Evolutionary conservation across 2,113 vertebrate species (phyloP).

Genomic region (Channa argus): DNA sequence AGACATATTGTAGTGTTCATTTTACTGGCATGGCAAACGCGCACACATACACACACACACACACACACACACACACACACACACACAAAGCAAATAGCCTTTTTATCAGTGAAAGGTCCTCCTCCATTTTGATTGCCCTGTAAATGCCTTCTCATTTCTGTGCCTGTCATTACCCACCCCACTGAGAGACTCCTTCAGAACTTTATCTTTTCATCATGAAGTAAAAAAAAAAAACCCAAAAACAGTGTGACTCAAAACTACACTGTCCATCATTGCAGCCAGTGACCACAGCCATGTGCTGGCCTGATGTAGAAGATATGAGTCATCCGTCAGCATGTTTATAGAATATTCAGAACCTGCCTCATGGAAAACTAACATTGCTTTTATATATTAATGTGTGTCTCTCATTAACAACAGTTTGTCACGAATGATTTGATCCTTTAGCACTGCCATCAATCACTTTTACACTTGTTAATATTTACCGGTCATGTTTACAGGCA

Average conservation of each 20-base stretch:
- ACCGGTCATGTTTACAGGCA: constrained; percentile 1
- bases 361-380: constrained; percentile 46
- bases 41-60: constrained; percentile 24
- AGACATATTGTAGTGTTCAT: constrained; percentile 36
- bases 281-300: constrained; percentile 53
- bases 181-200: constrained; percentile 12
- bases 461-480: constrained; percentile 23
- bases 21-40: constrained; percentile 37
- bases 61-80: constrained; percentile 26
- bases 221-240: constrained; percentile 59
- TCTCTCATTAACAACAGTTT: constrained; percentile 15
- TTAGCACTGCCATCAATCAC: not conserved
- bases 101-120: constrained; percentile 60
- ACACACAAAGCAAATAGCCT: constrained; percentile 36
- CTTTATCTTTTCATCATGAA: constrained; percentile 55
- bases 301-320: constrained; percentile 59
- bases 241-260: constrained; percentile 14
- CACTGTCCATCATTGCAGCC: constrained; percentile 35
- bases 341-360: constrained; percentile 18
- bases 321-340: constrained; percentile 68
- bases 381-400: constrained; percentile 18
- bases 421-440: constrained; percentile 8
- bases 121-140: constrained; percentile 25
- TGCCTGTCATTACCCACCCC: constrained; percentile 38
- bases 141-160: constrained; percentile 29